phyloP scores from a whole-genome alignment of 2,797 vertebrate species.

The Thalassophryne amazonica region DNA sequence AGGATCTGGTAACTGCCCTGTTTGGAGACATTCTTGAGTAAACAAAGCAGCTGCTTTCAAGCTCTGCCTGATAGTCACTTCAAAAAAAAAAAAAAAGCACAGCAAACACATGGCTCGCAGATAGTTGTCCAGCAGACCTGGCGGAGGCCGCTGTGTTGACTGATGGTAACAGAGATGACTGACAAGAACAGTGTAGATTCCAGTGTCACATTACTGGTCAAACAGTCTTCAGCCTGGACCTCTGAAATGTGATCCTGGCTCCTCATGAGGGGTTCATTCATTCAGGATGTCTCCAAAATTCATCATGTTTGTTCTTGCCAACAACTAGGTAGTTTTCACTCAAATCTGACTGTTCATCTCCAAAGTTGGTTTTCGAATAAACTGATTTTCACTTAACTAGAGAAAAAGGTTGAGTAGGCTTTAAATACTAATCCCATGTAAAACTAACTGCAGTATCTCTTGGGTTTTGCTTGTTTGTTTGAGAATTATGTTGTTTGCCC shows the following conservation, averaged over 20 bases:
- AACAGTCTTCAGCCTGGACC: constrained; percentile 38
- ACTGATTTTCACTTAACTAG: too few relatives aligned
- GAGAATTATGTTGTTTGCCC: too few relatives aligned
- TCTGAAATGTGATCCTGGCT: constrained; percentile 20
- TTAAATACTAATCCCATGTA: too few relatives aligned
- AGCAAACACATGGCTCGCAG: constrained; percentile 49
- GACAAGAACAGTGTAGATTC: constrained; percentile 18
- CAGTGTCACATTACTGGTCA: constrained; percentile 60
- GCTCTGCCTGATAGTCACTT: constrained; percentile 42
- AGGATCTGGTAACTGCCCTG: constrained; percentile 45
- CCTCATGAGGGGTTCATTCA: constrained; percentile 25
- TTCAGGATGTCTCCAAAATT: not conserved
- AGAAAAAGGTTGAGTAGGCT: too few relatives aligned
- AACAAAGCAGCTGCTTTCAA: constrained; percentile 58
- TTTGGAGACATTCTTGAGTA: constrained; percentile 49
- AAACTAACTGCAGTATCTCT: too few relatives aligned
- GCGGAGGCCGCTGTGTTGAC: constrained; percentile 27
- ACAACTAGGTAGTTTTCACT: too few relatives aligned
- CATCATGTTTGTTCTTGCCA: too few relatives aligned
- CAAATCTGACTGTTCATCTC: too few relatives aligned
- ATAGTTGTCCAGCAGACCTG: constrained; percentile 10
- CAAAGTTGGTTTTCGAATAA: too few relatives aligned
- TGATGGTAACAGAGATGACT: constrained; percentile 55
- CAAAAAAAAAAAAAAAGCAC: constrained; percentile 40
- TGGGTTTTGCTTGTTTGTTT: too few relatives aligned